Percentiles rank a stretch among this genome's conserved stretches.
Evolutionary conservation across 2,113 vertebrate species (phyloP).

Genomic region (Rissa tridactyla): DNA sequence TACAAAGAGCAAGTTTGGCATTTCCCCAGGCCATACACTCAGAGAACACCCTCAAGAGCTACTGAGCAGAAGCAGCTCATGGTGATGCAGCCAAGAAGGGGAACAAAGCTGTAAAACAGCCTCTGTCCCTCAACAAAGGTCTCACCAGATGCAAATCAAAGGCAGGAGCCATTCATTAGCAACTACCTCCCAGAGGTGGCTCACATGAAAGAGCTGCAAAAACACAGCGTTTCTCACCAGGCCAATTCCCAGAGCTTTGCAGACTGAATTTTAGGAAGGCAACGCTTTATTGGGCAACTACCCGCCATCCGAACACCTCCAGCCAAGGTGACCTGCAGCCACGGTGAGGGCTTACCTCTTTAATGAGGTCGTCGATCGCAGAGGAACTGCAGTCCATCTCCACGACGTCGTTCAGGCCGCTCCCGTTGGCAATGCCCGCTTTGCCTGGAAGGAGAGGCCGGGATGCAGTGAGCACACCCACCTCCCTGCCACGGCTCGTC

Average conservation of each 20-base stretch:
- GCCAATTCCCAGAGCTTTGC: neutral
- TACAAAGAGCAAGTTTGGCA: neutral
- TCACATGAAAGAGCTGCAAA: accelerated
- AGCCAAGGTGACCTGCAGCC: neutral
- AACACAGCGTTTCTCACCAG: accelerated
- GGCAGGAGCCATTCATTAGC: neutral
- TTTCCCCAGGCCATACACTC: neutral
- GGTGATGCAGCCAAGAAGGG: neutral
- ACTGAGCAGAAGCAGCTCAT: neutral
- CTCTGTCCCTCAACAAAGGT: neutral
- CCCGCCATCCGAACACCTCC: accelerated
- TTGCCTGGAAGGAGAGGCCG: conserved; percentile 75
- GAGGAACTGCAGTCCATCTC: conserved; percentile 88
- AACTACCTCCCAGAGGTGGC: accelerated
- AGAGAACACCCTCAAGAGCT: neutral
- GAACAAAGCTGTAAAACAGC: neutral
- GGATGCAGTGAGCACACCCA: neutral
- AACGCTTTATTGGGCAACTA: accelerated
- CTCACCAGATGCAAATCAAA: accelerated
- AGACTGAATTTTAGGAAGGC: neutral
- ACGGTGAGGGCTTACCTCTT: conserved; percentile 76
- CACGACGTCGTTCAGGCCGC: conserved; percentile 59
- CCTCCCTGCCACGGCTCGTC: accelerated
- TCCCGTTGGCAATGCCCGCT: conserved; percentile 31
- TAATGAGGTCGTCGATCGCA: conserved; percentile 85